A percentile compares a stretch with the other conserved stretches of the same genome.
phyloP scores from a whole-genome alignment of 2,888 invertebrate genomes.

The Sycophila texana region DNA sequence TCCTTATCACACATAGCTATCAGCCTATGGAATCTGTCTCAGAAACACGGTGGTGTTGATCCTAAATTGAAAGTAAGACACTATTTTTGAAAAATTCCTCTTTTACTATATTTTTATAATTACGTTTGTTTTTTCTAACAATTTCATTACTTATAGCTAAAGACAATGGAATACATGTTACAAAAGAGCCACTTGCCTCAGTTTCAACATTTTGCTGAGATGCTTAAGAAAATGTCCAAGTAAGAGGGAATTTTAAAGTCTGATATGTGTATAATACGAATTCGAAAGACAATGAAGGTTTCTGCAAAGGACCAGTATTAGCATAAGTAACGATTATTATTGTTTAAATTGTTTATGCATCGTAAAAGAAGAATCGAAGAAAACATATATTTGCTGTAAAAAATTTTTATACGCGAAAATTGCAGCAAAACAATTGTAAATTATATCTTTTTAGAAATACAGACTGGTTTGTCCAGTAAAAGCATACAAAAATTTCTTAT shows the following conservation, averaged over 20 bases:
- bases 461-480: slow-evolving; percentile 35
- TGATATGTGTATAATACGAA: slow-evolving; percentile 31
- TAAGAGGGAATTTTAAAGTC: slow-evolving; percentile 51
- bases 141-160: slow-evolving; percentile 62
- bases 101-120: background rate
- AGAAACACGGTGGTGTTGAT: slow-evolving; percentile 81
- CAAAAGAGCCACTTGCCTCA: slow-evolving; percentile 66
- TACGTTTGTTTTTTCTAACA: slow-evolving; percentile 32
- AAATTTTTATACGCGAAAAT: slow-evolving; percentile 40
- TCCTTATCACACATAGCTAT: slow-evolving; percentile 83
- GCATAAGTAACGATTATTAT: slow-evolving; percentile 32
- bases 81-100: background rate
- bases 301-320: slow-evolving; percentile 49
- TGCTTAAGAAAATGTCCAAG: slow-evolving; percentile 66
- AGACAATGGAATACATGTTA: slow-evolving; percentile 69
- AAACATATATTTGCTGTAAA: slow-evolving; percentile 32
- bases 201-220: slow-evolving; percentile 67
- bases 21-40: slow-evolving; percentile 89
- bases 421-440: slow-evolving; percentile 38
- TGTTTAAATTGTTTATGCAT: slow-evolving; percentile 16
- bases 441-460: slow-evolving; percentile 50
- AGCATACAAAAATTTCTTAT: slow-evolving; percentile 16
- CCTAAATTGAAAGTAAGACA: slow-evolving; percentile 75
- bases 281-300: slow-evolving; percentile 43
- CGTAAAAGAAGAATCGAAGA: slow-evolving; percentile 12